A percentile compares a stretch with the other conserved stretches of the same genome.
These are phyloP conservation scores for Chalcosyrphus nemorum DNA, from an alignment of 2,888 invertebrate genomes.

Conservation along the genomic window DNA sequence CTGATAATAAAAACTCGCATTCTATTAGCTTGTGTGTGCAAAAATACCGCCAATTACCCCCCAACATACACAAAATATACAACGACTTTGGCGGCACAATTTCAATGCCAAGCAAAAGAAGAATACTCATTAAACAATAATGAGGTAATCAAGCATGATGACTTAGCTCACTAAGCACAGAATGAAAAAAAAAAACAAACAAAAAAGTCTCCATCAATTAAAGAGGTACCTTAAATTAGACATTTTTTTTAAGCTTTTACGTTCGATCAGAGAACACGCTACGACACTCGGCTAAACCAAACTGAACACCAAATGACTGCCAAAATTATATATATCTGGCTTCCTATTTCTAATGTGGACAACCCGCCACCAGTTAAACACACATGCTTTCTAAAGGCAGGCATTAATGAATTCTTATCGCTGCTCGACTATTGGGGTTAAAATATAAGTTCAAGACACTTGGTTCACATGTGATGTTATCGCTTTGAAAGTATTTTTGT, in stretches of 20 bases:
- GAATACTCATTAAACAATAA: constrained; percentile 25
- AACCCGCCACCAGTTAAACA: neutral
- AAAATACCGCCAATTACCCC: constrained; percentile 24
- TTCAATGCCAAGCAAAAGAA: constrained; percentile 32
- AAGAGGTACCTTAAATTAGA: constrained; percentile 38
- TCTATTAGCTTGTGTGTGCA: neutral
- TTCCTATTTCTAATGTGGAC: neutral
- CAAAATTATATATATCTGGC: neutral
- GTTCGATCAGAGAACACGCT: neutral
- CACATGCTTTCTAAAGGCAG: neutral
- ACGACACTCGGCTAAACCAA: neutral
- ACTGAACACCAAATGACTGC: constrained; percentile 2
- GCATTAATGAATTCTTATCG: constrained; percentile 28
- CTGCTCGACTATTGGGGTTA: neutral
- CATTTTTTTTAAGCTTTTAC: constrained; percentile 9
- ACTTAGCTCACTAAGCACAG: neutral
- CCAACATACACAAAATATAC: neutral
- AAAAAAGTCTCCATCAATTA: constrained; percentile 39
- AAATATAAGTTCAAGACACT: constrained; percentile 11
- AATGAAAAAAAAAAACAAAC: too few species aligned
- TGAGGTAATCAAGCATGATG: constrained; percentile 51
- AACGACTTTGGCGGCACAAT: constrained; percentile 23
- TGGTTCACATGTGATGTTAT: constrained; percentile 21
- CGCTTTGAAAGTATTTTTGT: neutral
- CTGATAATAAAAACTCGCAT: neutral